These are phyloP conservation scores for Rugalucina vietnamica DNA, from an alignment of 2,888 invertebrate species.

Conservation along the genomic window DNA sequence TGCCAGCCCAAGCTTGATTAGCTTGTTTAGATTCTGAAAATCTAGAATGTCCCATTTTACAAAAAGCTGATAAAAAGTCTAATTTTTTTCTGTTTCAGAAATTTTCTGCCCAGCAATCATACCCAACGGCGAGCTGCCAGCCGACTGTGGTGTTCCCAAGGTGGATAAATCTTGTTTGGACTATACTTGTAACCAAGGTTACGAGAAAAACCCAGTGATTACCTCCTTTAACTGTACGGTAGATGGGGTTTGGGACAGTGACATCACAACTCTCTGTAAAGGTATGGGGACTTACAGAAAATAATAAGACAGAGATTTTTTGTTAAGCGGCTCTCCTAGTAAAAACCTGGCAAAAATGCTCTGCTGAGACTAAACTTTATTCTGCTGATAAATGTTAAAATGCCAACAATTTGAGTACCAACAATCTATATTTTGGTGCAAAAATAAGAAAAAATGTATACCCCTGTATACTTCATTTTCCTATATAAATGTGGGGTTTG, in stretches of 20 bases:
- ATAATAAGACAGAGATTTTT: too few species aligned
- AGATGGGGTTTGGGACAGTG: conserved; percentile 12
- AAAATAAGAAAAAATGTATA: too few species aligned
- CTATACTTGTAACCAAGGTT: background rate
- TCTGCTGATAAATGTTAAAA: background rate
- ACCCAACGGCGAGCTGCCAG: background rate
- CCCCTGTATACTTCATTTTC: too few species aligned
- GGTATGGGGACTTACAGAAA: too few species aligned
- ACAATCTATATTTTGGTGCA: too few species aligned
- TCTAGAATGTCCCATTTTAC: too few species aligned
- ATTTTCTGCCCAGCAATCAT: conserved; percentile 23
- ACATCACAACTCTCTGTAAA: background rate
- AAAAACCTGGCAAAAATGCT: background rate
- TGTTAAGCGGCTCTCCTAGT: too few species aligned
- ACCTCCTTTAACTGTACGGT: conserved; percentile 11
- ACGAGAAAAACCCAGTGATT: background rate
- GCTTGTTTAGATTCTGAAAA: too few species aligned
- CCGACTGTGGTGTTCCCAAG: background rate
- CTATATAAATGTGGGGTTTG: too few species aligned
- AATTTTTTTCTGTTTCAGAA: conserved; percentile 18
- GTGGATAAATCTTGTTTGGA: background rate
- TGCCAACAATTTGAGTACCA: too few species aligned
- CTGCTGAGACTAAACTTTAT: background rate
- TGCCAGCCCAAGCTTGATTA: too few species aligned
- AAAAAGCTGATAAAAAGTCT: too few species aligned